phyloP scores from a whole-genome alignment of 2,797 vertebrate species.

The Halcyon badia region DNA sequence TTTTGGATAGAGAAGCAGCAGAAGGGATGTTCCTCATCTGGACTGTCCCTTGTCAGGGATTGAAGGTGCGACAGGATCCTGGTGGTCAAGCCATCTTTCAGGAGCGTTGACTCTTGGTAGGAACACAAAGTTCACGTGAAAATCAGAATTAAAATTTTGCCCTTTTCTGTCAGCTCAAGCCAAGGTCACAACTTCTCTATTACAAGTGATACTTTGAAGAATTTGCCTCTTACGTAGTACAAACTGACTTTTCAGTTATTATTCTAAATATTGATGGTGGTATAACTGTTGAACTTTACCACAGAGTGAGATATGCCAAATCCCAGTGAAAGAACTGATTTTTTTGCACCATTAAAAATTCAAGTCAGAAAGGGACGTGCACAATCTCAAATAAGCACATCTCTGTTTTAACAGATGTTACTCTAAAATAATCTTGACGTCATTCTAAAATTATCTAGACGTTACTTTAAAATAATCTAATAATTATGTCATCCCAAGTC shows the following conservation, averaged over 20 bases:
- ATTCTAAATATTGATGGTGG: slow-evolving; percentile 42
- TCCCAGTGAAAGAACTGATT: neutral
- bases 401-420: neutral
- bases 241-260: slow-evolving; percentile 13
- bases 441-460: no score
- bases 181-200: neutral
- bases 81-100: neutral
- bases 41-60: neutral
- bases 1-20: neutral
- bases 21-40: neutral
- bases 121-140: neutral
- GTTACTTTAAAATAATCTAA: neutral
- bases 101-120: neutral
- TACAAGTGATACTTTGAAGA: neutral
- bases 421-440: neutral
- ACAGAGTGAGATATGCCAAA: neutral
- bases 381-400: neutral
- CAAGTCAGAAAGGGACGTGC: neutral
- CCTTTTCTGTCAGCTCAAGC: neutral
- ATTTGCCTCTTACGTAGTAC: neutral
- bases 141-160: neutral
- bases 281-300: slow-evolving; percentile 6
- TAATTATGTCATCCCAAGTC: neutral
- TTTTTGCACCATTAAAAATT: neutral
- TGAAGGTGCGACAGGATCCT: neutral